These are phyloP conservation scores for Phalanger gymnotis DNA, from an alignment of 2,797 vertebrate species.

Conservation along the genomic window DNA sequence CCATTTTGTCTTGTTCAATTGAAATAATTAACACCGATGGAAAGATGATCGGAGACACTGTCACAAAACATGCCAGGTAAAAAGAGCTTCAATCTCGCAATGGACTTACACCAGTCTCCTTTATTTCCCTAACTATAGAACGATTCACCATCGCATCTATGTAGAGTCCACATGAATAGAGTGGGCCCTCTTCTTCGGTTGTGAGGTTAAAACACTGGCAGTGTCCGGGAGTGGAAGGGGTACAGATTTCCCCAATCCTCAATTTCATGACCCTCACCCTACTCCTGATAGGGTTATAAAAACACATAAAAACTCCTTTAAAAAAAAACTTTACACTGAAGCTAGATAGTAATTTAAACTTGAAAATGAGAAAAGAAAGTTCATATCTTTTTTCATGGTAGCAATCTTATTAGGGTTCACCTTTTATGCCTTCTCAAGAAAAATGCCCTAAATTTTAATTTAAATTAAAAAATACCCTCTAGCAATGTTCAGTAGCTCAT, in stretches of 20 bases:
- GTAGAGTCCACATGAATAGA: not conserved
- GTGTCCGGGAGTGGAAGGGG: not conserved
- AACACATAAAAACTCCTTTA: not conserved
- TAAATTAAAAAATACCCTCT: not conserved
- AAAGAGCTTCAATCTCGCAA: not conserved
- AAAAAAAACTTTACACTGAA: not conserved
- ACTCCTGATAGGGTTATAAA: not conserved
- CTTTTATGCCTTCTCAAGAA: not conserved
- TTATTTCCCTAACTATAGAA: not conserved
- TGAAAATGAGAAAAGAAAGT: not conserved
- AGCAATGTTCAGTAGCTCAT: not conserved
- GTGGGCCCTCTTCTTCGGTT: not conserved
- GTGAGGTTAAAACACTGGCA: not conserved
- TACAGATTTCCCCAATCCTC: not conserved
- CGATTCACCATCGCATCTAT: not conserved
- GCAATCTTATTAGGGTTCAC: not conserved
- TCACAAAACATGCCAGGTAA: constrained; percentile 15
- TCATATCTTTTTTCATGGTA: not conserved
- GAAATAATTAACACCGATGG: constrained; percentile 37
- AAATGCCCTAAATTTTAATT: not conserved
- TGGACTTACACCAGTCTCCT: not conserved
- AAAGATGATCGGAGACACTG: constrained; percentile 22
- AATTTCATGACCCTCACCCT: not conserved
- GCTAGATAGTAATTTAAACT: not conserved
- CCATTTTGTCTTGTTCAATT: constrained; percentile 17